Evolutionary conservation across 2,797 vertebrate species (phyloP).

Genomic region (Thaleichthys pacificus): DNA sequence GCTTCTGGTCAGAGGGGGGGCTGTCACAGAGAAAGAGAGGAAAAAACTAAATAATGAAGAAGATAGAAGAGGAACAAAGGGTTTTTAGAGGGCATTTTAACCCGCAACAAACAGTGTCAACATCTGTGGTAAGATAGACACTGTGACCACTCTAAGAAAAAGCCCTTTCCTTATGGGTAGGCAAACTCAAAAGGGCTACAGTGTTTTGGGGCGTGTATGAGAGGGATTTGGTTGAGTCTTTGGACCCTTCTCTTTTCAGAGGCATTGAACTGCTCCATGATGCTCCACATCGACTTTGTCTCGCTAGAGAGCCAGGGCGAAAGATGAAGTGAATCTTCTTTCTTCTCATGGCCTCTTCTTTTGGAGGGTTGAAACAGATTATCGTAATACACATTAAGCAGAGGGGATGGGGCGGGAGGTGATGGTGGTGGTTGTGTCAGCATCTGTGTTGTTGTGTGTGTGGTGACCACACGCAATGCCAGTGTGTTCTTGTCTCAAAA

Average conservation of each 20-base stretch:
- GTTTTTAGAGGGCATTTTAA: constrained; percentile 88
- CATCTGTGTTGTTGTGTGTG: constrained; percentile 42
- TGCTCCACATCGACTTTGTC: constrained; percentile 76
- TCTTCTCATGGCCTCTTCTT: constrained; percentile 70
- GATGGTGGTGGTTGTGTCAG: constrained; percentile 38
- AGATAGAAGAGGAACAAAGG: constrained; percentile 91
- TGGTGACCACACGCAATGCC: constrained; percentile 61
- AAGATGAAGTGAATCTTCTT: constrained; percentile 69
- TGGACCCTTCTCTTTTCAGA: constrained; percentile 72
- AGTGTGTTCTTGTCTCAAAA: constrained; percentile 18
- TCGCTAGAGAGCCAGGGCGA: constrained; percentile 61
- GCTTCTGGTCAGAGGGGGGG: constrained; percentile 36
- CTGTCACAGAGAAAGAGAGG: constrained; percentile 51
- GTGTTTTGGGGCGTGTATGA: constrained; percentile 68
- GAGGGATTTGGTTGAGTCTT: constrained; percentile 72
- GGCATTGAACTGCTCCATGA: constrained; percentile 77
- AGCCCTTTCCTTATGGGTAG: constrained; percentile 75
- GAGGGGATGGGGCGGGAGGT: constrained; percentile 56
- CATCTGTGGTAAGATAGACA: constrained; percentile 86
- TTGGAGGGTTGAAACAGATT: constrained; percentile 77
- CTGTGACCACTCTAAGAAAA: constrained; percentile 73
- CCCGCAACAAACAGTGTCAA: constrained; percentile 87
- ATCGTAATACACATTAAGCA: constrained; percentile 66
- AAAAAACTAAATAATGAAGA: constrained; percentile 84
- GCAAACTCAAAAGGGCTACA: constrained; percentile 83